Conservation (phyloP, 2,113 vertebrate genomes). For the Sardina pilchardus region DNA sequence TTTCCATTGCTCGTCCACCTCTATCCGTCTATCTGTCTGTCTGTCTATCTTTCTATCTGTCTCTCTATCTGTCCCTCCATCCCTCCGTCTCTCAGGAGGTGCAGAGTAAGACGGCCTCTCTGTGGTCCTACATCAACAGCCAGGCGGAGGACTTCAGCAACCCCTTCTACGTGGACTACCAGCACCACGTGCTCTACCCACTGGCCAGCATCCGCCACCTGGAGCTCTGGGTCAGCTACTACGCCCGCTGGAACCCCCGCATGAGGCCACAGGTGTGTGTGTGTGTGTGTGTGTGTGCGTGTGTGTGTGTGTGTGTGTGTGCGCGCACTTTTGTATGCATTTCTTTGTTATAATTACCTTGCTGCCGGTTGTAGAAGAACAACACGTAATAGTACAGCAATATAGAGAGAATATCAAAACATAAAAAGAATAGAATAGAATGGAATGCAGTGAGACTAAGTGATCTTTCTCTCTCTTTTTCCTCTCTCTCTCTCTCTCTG, state of each 20-base stretch:
- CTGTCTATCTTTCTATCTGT: background rate
- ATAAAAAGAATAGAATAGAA: too few species aligned
- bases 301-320: too few species aligned
- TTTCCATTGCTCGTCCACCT: background rate
- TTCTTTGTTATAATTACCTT: background rate
- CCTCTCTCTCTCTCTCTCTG: background rate
- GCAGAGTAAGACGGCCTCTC: slow-evolving; percentile 79
- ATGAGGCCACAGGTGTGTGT: slow-evolving; percentile 89
- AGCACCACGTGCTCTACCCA: slow-evolving; percentile 90
- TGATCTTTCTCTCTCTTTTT: slow-evolving; percentile 21
- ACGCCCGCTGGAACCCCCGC: slow-evolving; percentile 91
- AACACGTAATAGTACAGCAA: too few species aligned
- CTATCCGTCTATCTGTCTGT: background rate
- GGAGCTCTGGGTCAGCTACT: slow-evolving; percentile 93
- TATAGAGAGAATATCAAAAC: too few species aligned
- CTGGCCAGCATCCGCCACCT: slow-evolving; percentile 87
- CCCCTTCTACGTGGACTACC: slow-evolving; percentile 92
- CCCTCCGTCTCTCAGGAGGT: slow-evolving; percentile 73
- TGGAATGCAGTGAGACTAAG: too few species aligned
- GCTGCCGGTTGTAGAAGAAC: too few species aligned
- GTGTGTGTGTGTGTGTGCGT: slow-evolving; percentile 5
- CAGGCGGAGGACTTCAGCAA: slow-evolving; percentile 92
- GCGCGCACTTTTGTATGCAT: too few species aligned
- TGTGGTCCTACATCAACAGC: slow-evolving; percentile 96
- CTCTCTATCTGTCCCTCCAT: background rate